Percentiles rank a stretch among this genome's conserved stretches.
Conservation (phyloP, 2,888 invertebrate genomes). For the Campoletis raptor region DNA sequence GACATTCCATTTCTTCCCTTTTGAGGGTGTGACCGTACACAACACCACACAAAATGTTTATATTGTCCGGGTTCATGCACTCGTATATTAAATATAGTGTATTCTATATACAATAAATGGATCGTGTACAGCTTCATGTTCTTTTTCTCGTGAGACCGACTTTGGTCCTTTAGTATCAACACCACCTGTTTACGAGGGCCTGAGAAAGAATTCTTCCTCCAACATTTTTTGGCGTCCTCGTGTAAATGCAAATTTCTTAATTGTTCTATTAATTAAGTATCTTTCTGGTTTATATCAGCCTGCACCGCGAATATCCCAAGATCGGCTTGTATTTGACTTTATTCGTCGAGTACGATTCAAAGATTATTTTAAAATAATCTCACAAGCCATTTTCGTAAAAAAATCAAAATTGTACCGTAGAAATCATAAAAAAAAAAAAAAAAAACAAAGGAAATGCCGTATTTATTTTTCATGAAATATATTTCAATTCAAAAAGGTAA, state of each 20-base stretch:
- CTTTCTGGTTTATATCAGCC: not conserved
- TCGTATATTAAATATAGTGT: constrained; percentile 12
- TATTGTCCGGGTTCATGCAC: constrained; percentile 55
- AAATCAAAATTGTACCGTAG: not conserved
- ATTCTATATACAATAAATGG: not conserved
- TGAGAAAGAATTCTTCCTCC: constrained; percentile 10
- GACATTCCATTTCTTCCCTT: constrained; percentile 15
- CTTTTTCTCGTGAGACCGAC: constrained; percentile 36
- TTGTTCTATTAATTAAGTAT: constrained; percentile 4
- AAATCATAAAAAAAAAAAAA: not conserved
- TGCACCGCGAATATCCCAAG: not conserved
- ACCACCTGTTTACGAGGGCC: not conserved
- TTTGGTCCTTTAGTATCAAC: constrained; percentile 11
- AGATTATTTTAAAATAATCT: not conserved
- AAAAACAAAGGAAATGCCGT: not conserved
- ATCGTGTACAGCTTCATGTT: not conserved
- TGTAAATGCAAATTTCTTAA: constrained; percentile 16
- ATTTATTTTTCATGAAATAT: not conserved
- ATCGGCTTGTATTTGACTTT: not conserved
- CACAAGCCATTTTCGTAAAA: not conserved
- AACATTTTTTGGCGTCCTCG: not conserved
- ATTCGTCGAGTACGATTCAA: not conserved
- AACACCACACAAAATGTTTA: constrained; percentile 29
- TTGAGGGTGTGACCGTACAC: constrained; percentile 3
- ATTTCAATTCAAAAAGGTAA: not conserved